Evolutionary conservation across 2,113 vertebrate species (phyloP).

Genomic region (Uria lomvia): DNA sequence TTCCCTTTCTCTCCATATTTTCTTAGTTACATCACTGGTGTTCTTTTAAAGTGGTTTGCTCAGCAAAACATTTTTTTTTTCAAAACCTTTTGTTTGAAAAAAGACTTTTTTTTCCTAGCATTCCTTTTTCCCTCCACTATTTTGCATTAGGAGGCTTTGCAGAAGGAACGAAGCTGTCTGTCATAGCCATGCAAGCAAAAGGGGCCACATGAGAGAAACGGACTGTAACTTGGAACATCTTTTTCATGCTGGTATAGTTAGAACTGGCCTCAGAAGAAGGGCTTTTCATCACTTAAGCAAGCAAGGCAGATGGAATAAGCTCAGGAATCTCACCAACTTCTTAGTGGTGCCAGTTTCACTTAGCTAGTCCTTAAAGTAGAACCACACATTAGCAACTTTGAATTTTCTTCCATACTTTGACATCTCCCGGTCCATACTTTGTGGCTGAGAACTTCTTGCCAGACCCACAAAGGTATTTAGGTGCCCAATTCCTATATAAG

Average conservation of each 20-base stretch:
- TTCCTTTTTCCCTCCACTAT: neutral
- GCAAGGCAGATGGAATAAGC: conserved; percentile 10
- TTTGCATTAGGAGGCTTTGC: neutral
- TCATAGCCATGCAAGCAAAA: neutral
- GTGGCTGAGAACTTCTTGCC: conserved; percentile 29
- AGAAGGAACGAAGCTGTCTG: neutral
- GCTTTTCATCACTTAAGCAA: conserved; percentile 25
- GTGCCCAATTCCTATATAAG: neutral
- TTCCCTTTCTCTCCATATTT: neutral
- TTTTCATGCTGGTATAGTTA: neutral
- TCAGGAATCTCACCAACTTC: conserved; percentile 17
- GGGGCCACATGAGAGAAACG: neutral
- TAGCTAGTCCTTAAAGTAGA: conserved; percentile 34
- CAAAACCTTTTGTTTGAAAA: neutral
- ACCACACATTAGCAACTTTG: neutral
- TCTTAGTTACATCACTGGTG: neutral
- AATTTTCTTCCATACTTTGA: neutral
- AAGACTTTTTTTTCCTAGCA: neutral
- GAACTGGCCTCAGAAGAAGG: neutral
- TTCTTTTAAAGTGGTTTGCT: conserved; percentile 35
- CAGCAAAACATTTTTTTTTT: neutral
- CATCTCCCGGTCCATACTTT: neutral
- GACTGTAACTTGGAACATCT: conserved; percentile 14
- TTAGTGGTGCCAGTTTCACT: conserved; percentile 26
- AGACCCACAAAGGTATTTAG: conserved; percentile 48